Percentiles rank a stretch among this genome's conserved stretches.
Conservation (phyloP, 2,888 invertebrate species). For the Eremobia ochroleuca region DNA sequence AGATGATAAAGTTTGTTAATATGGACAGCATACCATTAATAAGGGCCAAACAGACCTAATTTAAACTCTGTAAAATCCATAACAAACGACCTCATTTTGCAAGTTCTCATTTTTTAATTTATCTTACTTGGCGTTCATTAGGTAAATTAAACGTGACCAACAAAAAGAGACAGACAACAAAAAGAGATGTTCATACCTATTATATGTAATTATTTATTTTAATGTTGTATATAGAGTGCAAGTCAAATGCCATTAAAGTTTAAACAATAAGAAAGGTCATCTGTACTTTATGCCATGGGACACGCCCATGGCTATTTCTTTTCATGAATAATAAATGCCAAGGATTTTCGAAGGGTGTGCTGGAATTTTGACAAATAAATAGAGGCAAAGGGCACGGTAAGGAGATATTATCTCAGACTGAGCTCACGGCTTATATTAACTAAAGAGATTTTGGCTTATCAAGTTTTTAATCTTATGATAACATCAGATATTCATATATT, state of each 20-base stretch:
- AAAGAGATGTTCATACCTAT: conserved; percentile 5
- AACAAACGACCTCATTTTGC: background rate
- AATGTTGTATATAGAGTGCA: conserved; percentile 39
- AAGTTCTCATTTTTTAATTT: background rate
- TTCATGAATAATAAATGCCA: conserved; percentile 62
- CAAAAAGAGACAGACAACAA: background rate
- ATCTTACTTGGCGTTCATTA: background rate
- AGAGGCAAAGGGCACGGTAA: conserved; percentile 34
- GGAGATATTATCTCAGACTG: conserved; percentile 43
- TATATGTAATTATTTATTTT: conserved; percentile 27
- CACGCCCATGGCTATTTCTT: conserved; percentile 64
- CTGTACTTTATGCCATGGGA: conserved; percentile 65
- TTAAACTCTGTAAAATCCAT: background rate
- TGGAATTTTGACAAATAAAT: conserved; percentile 45
- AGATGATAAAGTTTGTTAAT: conserved; percentile 16
- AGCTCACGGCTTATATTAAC: conserved; percentile 21
- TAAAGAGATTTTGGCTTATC: conserved; percentile 32
- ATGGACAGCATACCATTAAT: conserved; percentile 1
- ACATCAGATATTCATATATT: conserved; percentile 20
- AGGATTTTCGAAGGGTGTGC: conserved; percentile 61
- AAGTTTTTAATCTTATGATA: conserved; percentile 29
- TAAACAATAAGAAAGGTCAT: conserved; percentile 73
- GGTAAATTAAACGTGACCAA: background rate
- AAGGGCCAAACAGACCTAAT: background rate
- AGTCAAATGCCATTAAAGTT: conserved; percentile 62